Percentiles rank a stretch among this genome's conserved stretches.
These are phyloP conservation scores for Oreochromis mossambicus DNA, from an alignment of 2,797 vertebrate genomes.

Conservation along the genomic window DNA sequence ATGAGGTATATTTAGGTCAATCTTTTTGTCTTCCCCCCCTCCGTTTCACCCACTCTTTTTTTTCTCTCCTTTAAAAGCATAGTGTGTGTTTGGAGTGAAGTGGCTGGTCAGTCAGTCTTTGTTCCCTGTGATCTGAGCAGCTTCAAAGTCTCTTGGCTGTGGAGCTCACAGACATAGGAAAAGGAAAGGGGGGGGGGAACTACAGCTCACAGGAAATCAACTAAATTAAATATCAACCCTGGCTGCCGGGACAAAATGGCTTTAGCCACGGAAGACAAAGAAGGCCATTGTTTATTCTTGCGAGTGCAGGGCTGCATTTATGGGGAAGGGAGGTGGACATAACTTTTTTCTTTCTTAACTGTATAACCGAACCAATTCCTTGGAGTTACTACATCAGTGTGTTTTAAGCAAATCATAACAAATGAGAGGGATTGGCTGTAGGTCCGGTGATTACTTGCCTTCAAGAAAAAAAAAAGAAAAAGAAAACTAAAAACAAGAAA, in stretches of 20 bases:
- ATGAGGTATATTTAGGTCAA: conserved; percentile 86
- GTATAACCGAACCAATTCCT: conserved; percentile 35
- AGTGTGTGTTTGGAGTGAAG: conserved; percentile 73
- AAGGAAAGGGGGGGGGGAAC: background rate
- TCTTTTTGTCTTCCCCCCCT: conserved; percentile 66
- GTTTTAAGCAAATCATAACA: background rate
- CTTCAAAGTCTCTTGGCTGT: conserved; percentile 73
- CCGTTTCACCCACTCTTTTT: conserved; percentile 20
- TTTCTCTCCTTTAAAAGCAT: conserved; percentile 70
- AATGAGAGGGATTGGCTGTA: conserved; percentile 10
- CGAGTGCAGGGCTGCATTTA: conserved; percentile 69
- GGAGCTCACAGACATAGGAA: conserved; percentile 60
- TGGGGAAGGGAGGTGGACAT: conserved; percentile 9
- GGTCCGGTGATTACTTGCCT: conserved; percentile 59
- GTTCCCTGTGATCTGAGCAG: conserved; percentile 73
- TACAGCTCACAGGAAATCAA: conserved; percentile 63
- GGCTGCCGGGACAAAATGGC: conserved; percentile 70
- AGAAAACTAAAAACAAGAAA: background rate
- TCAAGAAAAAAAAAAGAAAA: conserved; percentile 50
- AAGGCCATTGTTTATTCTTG: conserved; percentile 73
- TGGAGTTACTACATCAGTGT: conserved; percentile 18
- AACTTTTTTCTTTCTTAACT: conserved; percentile 22
- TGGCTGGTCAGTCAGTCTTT: conserved; percentile 74
- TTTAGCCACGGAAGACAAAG: conserved; percentile 78
- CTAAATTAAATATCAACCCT: conserved; percentile 74